Evolutionary conservation across 2,113 vertebrate species (phyloP).

Genomic region (Nothoprocta pentlandii): DNA sequence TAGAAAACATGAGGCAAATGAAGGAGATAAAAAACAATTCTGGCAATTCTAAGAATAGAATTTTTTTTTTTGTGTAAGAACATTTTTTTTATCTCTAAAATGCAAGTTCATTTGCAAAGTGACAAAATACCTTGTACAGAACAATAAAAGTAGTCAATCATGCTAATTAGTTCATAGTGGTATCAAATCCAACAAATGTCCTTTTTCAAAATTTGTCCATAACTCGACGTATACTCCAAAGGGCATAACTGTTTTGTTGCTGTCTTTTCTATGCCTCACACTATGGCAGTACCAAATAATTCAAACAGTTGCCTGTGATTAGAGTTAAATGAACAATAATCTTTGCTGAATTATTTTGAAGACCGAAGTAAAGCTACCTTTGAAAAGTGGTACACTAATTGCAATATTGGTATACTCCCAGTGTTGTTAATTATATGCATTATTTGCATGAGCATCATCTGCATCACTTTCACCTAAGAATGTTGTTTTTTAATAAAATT

Average conservation of each 20-base stretch:
- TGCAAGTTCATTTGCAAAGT: accelerated
- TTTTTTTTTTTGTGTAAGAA: background rate
- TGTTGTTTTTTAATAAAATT: background rate
- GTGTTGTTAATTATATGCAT: background rate
- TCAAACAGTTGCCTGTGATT: background rate
- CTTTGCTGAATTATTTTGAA: background rate
- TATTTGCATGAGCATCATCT: background rate
- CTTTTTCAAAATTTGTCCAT: background rate
- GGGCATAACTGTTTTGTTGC: background rate
- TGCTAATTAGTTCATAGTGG: background rate
- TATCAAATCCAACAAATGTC: background rate
- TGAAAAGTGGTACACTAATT: background rate
- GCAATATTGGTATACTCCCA: background rate
- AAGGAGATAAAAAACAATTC: background rate
- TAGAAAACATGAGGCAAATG: background rate
- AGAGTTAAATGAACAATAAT: background rate
- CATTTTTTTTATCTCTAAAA: background rate
- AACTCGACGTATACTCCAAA: background rate
- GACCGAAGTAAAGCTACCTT: background rate
- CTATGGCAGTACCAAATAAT: background rate
- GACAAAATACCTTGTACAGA: background rate
- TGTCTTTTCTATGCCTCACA: background rate
- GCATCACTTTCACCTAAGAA: background rate
- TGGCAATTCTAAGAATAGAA: background rate
- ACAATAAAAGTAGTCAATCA: background rate